phyloP scores from a whole-genome alignment of 2,113 vertebrate genomes.

The Platichthys stellatus region DNA sequence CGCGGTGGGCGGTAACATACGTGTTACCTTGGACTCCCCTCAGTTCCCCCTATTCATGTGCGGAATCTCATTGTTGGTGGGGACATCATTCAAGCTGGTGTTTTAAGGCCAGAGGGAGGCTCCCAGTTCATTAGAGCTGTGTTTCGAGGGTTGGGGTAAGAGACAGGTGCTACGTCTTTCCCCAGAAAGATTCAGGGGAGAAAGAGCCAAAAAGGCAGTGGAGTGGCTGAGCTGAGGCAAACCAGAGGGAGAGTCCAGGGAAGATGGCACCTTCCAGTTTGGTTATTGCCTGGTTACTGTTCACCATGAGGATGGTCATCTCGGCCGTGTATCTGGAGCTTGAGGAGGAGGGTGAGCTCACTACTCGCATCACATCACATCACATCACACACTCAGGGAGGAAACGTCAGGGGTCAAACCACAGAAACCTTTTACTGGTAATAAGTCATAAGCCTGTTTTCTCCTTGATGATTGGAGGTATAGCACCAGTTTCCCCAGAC shows the following conservation, averaged over 20 bases:
- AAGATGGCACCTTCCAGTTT: conserved; percentile 72
- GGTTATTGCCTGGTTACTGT: conserved; percentile 66
- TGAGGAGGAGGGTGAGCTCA: conserved; percentile 71
- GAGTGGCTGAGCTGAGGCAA: conserved; percentile 37
- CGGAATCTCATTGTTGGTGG: conserved; percentile 82
- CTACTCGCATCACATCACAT: not conserved
- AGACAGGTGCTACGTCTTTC: conserved; percentile 56
- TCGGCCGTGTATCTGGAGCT: conserved; percentile 55
- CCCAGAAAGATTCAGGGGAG: conserved; percentile 49
- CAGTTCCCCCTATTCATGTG: conserved; percentile 71
- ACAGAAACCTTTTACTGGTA: not conserved
- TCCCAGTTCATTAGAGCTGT: conserved; percentile 72
- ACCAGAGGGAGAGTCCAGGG: conserved; percentile 31
- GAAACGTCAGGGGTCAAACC: conserved; percentile 15
- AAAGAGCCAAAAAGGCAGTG: conserved; percentile 39
- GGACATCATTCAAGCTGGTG: conserved; percentile 79
- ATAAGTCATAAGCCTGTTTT: not conserved
- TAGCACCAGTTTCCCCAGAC: too few species aligned
- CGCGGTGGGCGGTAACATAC: conserved; percentile 63
- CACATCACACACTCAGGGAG: not conserved
- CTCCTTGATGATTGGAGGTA: too few species aligned
- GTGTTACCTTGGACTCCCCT: conserved; percentile 77
- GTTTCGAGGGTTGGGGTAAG: conserved; percentile 61
- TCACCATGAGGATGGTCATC: conserved; percentile 59
- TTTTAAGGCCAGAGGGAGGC: conserved; percentile 77